phyloP scores from a whole-genome alignment of 2,888 invertebrate species.

The Aporophyla nigra region DNA sequence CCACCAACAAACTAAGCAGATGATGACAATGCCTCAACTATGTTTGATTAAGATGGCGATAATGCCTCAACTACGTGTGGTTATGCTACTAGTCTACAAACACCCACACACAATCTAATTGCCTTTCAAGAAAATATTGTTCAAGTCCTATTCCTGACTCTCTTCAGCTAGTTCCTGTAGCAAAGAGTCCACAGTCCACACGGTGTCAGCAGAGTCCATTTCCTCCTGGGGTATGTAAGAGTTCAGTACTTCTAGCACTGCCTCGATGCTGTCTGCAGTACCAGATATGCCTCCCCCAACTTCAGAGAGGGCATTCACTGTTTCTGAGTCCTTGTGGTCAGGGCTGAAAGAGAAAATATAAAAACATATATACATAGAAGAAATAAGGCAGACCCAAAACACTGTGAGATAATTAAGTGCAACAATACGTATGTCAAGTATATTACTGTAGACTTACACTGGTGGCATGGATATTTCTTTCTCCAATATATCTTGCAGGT shows the following conservation, averaged over 20 bases:
- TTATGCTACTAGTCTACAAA: neutral
- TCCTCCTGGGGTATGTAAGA: conserved; percentile 83
- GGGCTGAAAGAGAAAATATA: conserved; percentile 68
- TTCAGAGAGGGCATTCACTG: conserved; percentile 83
- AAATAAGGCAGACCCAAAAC: neutral
- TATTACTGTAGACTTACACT: conserved; percentile 74
- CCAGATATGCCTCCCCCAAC: conserved; percentile 81
- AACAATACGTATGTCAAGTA: neutral
- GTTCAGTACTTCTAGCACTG: conserved; percentile 81
- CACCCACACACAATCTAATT: neutral
- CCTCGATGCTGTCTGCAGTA: conserved; percentile 83
- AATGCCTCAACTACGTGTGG: neutral
- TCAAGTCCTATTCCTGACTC: conserved; percentile 62
- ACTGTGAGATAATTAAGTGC: neutral
- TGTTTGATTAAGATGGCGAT: neutral
- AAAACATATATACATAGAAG: neutral
- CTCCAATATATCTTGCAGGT: conserved; percentile 86
- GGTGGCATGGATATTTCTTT: conserved; percentile 85
- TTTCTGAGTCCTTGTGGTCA: conserved; percentile 82
- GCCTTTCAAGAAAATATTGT: neutral
- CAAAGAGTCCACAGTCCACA: conserved; percentile 87
- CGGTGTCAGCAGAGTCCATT: conserved; percentile 81
- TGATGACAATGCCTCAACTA: neutral
- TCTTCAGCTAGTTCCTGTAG: conserved; percentile 84
- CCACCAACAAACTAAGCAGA: neutral